A percentile compares a stretch with the other conserved stretches of the same genome.
Conservation (phyloP, 2,888 invertebrate genomes). For the Drosophila trichaetosa region DNA sequence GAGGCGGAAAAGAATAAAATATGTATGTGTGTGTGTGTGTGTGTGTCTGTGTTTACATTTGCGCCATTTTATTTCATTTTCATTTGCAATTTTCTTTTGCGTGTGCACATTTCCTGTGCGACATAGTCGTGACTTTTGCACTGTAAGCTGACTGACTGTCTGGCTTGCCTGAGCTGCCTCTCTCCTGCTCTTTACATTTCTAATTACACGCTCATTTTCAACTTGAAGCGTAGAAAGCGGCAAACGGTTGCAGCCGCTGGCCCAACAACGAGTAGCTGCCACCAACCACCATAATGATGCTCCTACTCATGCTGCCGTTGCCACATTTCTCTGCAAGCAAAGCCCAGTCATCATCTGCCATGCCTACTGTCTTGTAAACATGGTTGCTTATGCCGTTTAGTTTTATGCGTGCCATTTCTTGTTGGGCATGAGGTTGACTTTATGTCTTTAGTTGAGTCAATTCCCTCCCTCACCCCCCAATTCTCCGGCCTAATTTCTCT, state of each 20-base stretch:
- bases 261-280: slow-evolving; percentile 25
- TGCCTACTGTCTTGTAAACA: slow-evolving; percentile 47
- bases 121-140: slow-evolving; percentile 64
- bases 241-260: slow-evolving; percentile 49
- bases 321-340: not conserved
- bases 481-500: not conserved
- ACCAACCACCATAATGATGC: slow-evolving; percentile 36
- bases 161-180: slow-evolving; percentile 10
- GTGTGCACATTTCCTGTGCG: slow-evolving; percentile 68
- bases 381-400: slow-evolving; percentile 52
- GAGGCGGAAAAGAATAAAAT: slow-evolving; percentile 62
- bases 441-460: slow-evolving; percentile 47
- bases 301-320: slow-evolving; percentile 1
- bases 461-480: not conserved
- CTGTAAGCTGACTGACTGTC: slow-evolving; percentile 37
- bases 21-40: slow-evolving; percentile 34
- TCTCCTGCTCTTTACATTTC: slow-evolving; percentile 61
- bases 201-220: slow-evolving; percentile 74
- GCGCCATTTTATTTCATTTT: slow-evolving; percentile 74
- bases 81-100: slow-evolving; percentile 70
- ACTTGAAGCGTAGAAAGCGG: slow-evolving; percentile 50
- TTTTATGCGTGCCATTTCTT: slow-evolving; percentile 34
- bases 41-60: slow-evolving; percentile 57
- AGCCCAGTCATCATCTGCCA: slow-evolving; percentile 20
- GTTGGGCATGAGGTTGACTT: slow-evolving; percentile 31